Percentiles rank a stretch among this genome's conserved stretches.
These are phyloP conservation scores for Peromyscus eremicus DNA, from an alignment of 2,797 vertebrate species.

Conservation along the genomic window DNA sequence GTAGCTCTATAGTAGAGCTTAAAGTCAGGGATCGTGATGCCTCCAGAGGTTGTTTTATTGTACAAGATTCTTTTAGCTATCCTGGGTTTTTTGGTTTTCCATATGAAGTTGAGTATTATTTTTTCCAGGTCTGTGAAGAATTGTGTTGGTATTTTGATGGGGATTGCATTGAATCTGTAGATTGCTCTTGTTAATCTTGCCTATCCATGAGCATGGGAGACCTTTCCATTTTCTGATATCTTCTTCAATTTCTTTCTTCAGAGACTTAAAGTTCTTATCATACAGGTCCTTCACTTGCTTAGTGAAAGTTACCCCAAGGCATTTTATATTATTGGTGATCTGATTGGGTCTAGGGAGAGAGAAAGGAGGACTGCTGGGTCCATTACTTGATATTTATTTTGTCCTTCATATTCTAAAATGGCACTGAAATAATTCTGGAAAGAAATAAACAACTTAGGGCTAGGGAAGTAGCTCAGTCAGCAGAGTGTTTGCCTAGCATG, in stretches of 20 bases:
- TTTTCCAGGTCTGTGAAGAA: not conserved
- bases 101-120: not conserved
- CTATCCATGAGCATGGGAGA: not conserved
- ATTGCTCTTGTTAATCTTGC: not conserved
- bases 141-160: not conserved
- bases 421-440: slow-evolving; percentile 7
- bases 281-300: not conserved
- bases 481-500: not conserved
- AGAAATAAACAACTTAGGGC: not conserved
- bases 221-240: not conserved
- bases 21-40: not conserved
- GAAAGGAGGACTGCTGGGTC: not conserved
- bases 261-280: not conserved
- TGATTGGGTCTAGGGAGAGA: not conserved
- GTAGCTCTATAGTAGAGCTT: not conserved
- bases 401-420: slow-evolving; percentile 43
- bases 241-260: not conserved
- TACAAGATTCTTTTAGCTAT: not conserved
- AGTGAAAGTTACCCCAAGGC: not conserved
- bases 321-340: not conserved
- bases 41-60: not conserved
- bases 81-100: not conserved
- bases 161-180: not conserved
- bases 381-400: not conserved
- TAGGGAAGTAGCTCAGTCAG: not conserved